Base-by-base conservation (phyloP, 2,113 vertebrate genomes). In the Opisthocomus hoazin region DNA sequence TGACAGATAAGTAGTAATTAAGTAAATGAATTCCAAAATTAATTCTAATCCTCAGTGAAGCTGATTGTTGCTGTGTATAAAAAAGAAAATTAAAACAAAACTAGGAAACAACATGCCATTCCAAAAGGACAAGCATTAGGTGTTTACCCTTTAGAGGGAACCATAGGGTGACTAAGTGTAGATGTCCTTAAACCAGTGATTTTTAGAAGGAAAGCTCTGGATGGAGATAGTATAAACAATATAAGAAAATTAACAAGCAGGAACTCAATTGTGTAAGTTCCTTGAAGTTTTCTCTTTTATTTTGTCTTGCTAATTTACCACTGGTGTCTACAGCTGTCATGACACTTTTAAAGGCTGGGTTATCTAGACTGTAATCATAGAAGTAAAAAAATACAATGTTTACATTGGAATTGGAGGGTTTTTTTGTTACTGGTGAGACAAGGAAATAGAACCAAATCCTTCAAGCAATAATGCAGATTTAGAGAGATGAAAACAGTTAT, bases 61-160 rank as follows among this genome's bases (percentile, higher is more conserved):
- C 2, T 58, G 5, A 12, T 48, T 87, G 29, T 15, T 71, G 3
- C 1, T 61, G 8, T 19, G 3, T 17, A 27, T 36, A 41, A 11
- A 34, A 57, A 29, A 24, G 19, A 53, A 63, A 79, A 58, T 11
- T 23, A 34, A 46, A 87, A 3, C 2, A 70, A 23, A 18, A 34
- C 6, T 61, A 81, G n/a, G 27, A 81, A 80, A 20, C 9, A 77
- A 15, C 4, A 4, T 34, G 11, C 0, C 5, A 15, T 60, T 86
- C 39, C 2, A 1, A 30, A 48, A n/a, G 7, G 16, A 16, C 32
- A 14, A 37, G 34, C 3, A 3, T 19, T 30, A 69, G 1, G 4
- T 37, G 8, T 30, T 87, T 70, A 24, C 2, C 29, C 43, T 48
- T 86, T 32, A 70, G 11, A 37, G 9, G 11, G 22, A 89, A 57